Base-by-base conservation (phyloP, 2,113 vertebrate genomes). In the Channa maculata region DNA sequence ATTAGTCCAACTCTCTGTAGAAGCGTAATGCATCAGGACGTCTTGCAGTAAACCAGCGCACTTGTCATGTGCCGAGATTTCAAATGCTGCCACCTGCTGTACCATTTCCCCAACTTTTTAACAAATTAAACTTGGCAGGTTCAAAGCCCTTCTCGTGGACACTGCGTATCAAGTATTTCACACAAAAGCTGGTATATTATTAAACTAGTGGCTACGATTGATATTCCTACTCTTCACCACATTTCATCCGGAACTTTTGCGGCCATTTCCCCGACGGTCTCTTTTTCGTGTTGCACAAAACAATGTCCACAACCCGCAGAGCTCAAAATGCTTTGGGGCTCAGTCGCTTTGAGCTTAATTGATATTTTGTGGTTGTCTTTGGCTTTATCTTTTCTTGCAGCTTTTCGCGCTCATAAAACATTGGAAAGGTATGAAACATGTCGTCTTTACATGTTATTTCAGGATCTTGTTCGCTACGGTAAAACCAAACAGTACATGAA, bases 391-490 rank as follows among this genome's bases (percentile, higher is more conserved):
- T 95, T 95, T 74, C 53, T 93, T 0, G 4, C 61, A 1, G 92
- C 92, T 7, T 84, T 91, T 11, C 78, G 41, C 9, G 24, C 71
- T 0, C 89, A 91, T 71, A 89, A 62, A 41, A 5, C 85, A 2
- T 85, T 64, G 5, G 51, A 9, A 10, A 50, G 6, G 58, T 36
- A 64, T 6, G 51, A 88, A 38, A 66, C 63, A 0, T 68, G 57
- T 11, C 14, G 51, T 2, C 1, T 73, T 9, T 54, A 80, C 34
- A 4, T 82, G 3, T 48, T 94, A 12, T 94, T 94, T 57, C 91
- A 95, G 81, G 92, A 94, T 72, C 81, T 95, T 3, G 90, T 95
- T 59, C 62, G 94, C 0, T 95, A 94, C 65, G 94, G 94, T 24
- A 95, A 95, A 86, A 95, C 94, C 0, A 95, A 94, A 75, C 73